Evolutionary conservation across 1,140 invertebrate genomes (phyloP), one percentile per base, ranked within the genome.

Genomic region (Drosophila insularis): DNA sequence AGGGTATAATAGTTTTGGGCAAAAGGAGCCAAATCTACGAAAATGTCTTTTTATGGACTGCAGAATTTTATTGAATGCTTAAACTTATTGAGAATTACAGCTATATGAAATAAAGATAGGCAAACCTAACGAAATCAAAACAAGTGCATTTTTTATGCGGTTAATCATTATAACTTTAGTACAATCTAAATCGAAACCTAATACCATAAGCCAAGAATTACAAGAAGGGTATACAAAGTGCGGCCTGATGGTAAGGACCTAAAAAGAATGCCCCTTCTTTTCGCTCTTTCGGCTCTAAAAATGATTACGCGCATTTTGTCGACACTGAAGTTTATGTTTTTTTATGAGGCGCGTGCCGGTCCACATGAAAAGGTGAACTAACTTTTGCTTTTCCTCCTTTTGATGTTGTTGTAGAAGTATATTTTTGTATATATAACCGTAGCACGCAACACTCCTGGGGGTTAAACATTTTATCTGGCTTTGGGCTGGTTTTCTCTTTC

Each of bases 321-420:
- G 81, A 89, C 84, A 89, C 80, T 76, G 81, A 86, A 82, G 81
- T 89, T 89, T 89, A 86, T 86, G 81, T 89, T 79, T 77, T 75
- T 89, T 82, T 82, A 76, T 59, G 68, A 68, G 79, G 75, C 84
- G 75, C 84, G 81, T 86, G 81, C 81, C 84, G 65, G 74, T 35
- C 55, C 53, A 74, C 60, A 63, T 63, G 62, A 69, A 79, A 27
- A 82, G 79, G 74, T 81, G 78, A 68, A 69, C 72, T 64, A 56
- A 37, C n/a, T 68, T 64, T 69, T 71, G 64, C 19, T 21, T 19
- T 50, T 11, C 19, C 14, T 43, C n/a, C n/a, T 43, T 43, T 43
- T 40, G n/a, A n/a, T 40, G 11, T 40, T 40, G 11, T 54, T 54
- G 10, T 54, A n/a, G 10, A 31, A 6, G 23, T 55, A 19, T 10